phyloP scores from a whole-genome alignment of 2,888 invertebrate species.

The Athetis lepigone region DNA sequence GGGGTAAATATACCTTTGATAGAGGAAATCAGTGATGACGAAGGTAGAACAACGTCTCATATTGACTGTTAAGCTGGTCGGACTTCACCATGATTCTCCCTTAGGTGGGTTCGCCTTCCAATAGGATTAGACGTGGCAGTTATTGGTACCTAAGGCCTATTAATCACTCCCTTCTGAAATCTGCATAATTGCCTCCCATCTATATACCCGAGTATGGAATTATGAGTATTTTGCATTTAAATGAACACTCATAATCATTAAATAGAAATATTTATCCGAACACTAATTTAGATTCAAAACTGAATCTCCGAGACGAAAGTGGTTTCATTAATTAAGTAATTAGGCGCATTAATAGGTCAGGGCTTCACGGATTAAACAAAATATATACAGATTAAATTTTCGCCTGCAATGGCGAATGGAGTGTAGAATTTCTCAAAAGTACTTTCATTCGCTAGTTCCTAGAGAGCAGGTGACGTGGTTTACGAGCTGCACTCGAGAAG shows the following conservation, averaged over 20 bases:
- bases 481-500: conserved; percentile 75
- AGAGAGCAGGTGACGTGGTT: conserved; percentile 71
- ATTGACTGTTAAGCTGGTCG: not conserved
- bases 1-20: not conserved
- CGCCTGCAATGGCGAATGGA: conserved; percentile 51
- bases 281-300: conserved; percentile 37
- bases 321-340: conserved; percentile 51
- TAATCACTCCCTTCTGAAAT: conserved; percentile 18
- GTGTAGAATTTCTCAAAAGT: conserved; percentile 62
- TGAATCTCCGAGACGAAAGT: conserved; percentile 51
- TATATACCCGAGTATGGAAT: not conserved
- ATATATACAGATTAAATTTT: conserved; percentile 59
- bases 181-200: not conserved
- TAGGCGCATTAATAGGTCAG: conserved; percentile 28
- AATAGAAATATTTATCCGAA: conserved; percentile 28
- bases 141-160: not conserved
- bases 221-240: conserved; percentile 3
- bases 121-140: not conserved
- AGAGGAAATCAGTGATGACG: not conserved
- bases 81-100: not conserved
- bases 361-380: conserved; percentile 40
- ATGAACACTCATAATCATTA: conserved; percentile 14
- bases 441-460: conserved; percentile 60
- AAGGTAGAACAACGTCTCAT: not conserved
- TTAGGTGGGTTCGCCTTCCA: not conserved